Percentiles rank a stretch among this genome's conserved stretches.
Evolutionary conservation across 2,888 invertebrate species (phyloP).

Genomic region (Sinhomidia bicolor): DNA sequence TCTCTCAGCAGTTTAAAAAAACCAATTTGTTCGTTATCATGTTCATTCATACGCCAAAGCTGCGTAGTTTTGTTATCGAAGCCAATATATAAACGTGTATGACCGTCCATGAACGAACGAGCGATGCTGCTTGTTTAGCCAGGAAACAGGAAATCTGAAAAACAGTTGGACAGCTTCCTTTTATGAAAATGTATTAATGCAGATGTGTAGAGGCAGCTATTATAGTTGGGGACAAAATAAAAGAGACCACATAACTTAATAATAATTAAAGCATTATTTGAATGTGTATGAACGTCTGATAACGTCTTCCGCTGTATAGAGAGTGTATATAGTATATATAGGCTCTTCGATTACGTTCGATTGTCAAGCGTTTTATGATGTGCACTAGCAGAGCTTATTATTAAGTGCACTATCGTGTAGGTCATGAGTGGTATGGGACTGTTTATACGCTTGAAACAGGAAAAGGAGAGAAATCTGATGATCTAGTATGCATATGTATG

Average conservation of each 20-base stretch:
- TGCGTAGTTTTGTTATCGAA: not conserved
- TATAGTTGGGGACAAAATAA: constrained; percentile 41
- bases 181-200: constrained; percentile 28
- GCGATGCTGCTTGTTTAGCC: not conserved
- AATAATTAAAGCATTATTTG: constrained; percentile 13
- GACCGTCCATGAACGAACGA: constrained; percentile 1
- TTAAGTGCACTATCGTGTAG: constrained; percentile 57
- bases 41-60: not conserved
- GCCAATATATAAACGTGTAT: not conserved
- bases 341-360: not conserved
- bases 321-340: not conserved
- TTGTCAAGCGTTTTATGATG: too few relatives aligned
- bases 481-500: constrained; percentile 5
- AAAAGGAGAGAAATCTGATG: constrained; percentile 52
- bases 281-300: constrained; percentile 4
- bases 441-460: constrained; percentile 29
- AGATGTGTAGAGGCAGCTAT: not conserved
- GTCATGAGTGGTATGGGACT: constrained; percentile 54
- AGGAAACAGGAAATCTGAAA: constrained; percentile 80
- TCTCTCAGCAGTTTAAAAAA: not conserved
- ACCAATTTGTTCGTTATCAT: not conserved
- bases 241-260: not conserved
- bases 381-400: too few relatives aligned
- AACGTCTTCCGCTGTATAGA: constrained; percentile 61
- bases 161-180: constrained; percentile 79